Evolutionary conservation across 2,888 invertebrate genomes (phyloP), one percentile per base, ranked within the genome.

Genomic region (Penaeus monodon): DNA sequence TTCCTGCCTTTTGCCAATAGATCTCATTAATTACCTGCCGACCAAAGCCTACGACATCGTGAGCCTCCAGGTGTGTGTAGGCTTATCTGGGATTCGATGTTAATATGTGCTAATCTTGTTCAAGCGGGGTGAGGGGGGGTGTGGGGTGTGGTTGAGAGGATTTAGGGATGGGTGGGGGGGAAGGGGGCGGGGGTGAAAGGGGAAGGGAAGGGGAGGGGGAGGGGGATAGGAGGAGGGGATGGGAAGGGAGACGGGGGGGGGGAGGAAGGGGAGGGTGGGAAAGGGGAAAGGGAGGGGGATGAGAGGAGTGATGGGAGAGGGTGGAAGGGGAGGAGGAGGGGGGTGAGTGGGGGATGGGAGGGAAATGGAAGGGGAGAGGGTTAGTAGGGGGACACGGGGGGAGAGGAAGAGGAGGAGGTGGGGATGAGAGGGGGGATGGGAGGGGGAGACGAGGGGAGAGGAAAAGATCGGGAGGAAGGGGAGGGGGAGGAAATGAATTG

Each of bases 401-500:
- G 27, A 44, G 49, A 27, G 44, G 68, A 68, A 49, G 44, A 44
- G 17, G 66, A 64, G 68, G 49, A 38, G 17, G 38, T 44, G 70
- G n/a, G 49, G 70, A n/a, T 44, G 81, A 81, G 66, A 38, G 68
- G 49, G 70, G 70, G 81, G 14, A 27, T 49, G 57, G 29, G 49
- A n/a, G 73, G 29, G 57, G n/a, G 57, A 27, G 27, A 70, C 7
- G 44, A 29, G 8, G 38, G 20, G 8, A 27, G 17, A 8, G 14
- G 10, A 57, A 17, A 14, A 38, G 65, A 44, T 7, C 7, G 10
- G 12, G 20, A n/a, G 33, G 3, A 20, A n/a, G 33, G 3, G 4
- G 8, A 27, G 7, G 12, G 44, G 7, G 20, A 20, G 7, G n/a
- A 10, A 29, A 24, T 22, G 29, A 27, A 7, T 22, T 24, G 8